Conservation (phyloP, 2,888 invertebrate species). For the Pachycephus smyrnensis region DNA sequence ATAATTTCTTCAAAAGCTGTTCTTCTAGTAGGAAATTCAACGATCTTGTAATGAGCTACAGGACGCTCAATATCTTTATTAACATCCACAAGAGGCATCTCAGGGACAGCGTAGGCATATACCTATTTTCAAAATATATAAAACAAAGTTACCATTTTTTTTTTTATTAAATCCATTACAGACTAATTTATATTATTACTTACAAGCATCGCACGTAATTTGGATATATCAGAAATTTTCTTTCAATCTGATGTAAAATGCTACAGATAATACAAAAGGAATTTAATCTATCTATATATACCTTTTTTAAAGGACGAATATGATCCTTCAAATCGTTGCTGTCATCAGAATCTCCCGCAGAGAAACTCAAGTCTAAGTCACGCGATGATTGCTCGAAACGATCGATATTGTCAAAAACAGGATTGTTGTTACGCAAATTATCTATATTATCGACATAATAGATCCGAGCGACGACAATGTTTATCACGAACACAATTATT, state of each 20-base stretch:
- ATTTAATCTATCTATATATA: conserved; percentile 1
- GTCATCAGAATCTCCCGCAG: conserved; percentile 37
- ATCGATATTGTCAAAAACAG: conserved; percentile 26
- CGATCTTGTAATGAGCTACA: conserved; percentile 43
- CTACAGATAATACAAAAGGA: too few species aligned
- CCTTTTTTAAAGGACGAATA: conserved; percentile 32
- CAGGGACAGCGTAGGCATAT: conserved; percentile 36
- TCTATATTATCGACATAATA: conserved; percentile 39
- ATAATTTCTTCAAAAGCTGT: conserved; percentile 41
- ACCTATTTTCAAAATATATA: conserved; percentile 21
- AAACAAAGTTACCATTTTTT: neutral
- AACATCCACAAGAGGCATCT: conserved; percentile 40
- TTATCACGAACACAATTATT: conserved; percentile 18
- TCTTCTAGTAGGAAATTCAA: conserved; percentile 42
- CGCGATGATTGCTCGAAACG: conserved; percentile 50
- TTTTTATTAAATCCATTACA: too few species aligned
- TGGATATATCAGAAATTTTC: too few species aligned
- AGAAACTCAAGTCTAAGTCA: conserved; percentile 55
- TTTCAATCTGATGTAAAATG: too few species aligned
- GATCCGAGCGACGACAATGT: conserved; percentile 26
- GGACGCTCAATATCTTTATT: conserved; percentile 43
- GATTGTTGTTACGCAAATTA: conserved; percentile 21
- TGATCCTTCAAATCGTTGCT: conserved; percentile 21
- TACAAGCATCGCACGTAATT: neutral
- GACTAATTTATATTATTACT: neutral